Evolutionary conservation across 2,888 invertebrate species (phyloP).

Genomic region (Eupeodes latifasciatus): DNA sequence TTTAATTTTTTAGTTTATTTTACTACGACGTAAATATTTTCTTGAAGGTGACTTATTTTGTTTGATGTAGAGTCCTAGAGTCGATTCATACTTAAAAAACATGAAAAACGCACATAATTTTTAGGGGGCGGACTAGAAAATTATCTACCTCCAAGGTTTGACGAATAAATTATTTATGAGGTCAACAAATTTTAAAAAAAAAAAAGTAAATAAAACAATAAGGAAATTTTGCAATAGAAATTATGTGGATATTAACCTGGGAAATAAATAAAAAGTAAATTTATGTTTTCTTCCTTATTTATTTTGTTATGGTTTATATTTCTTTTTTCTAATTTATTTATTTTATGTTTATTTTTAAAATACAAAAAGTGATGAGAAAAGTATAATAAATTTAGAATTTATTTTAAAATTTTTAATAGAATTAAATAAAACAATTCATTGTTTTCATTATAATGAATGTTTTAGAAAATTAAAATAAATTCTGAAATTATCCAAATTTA

Average conservation of each 20-base stretch:
- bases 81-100: neutral
- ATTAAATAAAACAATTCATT: too few relatives aligned
- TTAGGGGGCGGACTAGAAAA: neutral
- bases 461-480: too few relatives aligned
- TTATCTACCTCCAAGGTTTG: slow-evolving; percentile 4
- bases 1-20: neutral
- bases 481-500: too few relatives aligned
- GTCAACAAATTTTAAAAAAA: neutral
- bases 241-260: neutral
- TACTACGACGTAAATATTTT: neutral
- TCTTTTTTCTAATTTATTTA: neutral
- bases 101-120: neutral
- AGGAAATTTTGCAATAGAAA: neutral
- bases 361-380: too few relatives aligned
- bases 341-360: neutral
- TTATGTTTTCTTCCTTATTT: neutral
- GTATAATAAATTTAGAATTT: too few relatives aligned
- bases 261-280: neutral
- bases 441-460: too few relatives aligned
- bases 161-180: neutral
- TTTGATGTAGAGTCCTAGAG: too few relatives aligned
- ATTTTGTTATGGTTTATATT: neutral
- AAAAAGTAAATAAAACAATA: slow-evolving; percentile 4
- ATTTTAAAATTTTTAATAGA: too few relatives aligned
- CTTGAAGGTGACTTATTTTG: neutral